phyloP scores from a whole-genome alignment of 2,888 invertebrate species.

The Watsonalla binaria region DNA sequence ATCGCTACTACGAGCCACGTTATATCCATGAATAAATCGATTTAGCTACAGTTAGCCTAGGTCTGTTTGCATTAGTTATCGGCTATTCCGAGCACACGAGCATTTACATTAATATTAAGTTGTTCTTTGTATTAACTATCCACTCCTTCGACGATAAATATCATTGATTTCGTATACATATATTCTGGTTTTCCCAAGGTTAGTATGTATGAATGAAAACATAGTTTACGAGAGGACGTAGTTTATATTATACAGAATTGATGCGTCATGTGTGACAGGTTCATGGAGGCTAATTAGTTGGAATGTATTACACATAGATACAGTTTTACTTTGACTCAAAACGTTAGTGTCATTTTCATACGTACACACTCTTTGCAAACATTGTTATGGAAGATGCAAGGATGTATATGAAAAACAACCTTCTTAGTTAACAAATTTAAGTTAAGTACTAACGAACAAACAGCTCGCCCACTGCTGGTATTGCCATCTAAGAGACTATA shows the following conservation, averaged over 20 bases:
- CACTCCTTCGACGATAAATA: neutral
- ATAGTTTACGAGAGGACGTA: neutral
- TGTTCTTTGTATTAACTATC: neutral
- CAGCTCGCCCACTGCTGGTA: too few species aligned
- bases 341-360: neutral
- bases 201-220: neutral
- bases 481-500: too few species aligned
- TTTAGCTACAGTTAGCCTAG: too few species aligned
- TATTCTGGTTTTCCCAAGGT: neutral
- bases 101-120: neutral
- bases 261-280: neutral
- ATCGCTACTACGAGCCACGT: too few species aligned
- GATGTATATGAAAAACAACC: too few species aligned
- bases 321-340: neutral
- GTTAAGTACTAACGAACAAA: too few species aligned
- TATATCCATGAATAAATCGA: too few species aligned
- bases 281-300: neutral
- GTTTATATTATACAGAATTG: neutral
- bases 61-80: too few species aligned
- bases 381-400: too few species aligned
- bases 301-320: neutral
- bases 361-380: too few species aligned
- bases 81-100: too few species aligned
- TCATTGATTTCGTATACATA: neutral
- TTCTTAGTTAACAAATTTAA: too few species aligned